These are phyloP conservation scores for Phalanger gymnotis DNA, from an alignment of 2,797 vertebrate genomes.

Conservation along the genomic window DNA sequence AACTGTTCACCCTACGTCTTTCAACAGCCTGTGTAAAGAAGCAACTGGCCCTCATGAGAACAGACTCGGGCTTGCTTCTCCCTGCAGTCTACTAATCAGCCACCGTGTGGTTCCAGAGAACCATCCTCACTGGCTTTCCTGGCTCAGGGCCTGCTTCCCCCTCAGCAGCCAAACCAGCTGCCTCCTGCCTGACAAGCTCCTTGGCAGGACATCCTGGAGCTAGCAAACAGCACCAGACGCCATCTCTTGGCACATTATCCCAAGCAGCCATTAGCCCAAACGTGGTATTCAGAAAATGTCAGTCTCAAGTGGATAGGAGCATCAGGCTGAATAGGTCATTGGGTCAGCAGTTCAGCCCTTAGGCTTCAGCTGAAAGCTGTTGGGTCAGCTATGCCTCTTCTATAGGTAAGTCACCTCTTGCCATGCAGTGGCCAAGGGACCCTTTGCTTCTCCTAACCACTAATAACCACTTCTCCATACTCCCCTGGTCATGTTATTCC, in stretches of 20 bases:
- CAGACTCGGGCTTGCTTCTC: neutral
- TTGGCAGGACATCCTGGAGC: neutral
- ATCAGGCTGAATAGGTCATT: neutral
- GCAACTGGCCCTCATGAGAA: neutral
- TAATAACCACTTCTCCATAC: neutral
- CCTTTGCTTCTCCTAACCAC: too few species aligned
- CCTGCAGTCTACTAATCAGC: conserved; percentile 16
- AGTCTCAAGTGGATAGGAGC: neutral
- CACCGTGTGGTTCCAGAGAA: conserved; percentile 44
- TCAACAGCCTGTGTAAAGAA: neutral
- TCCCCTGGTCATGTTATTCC: neutral
- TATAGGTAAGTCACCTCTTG: neutral
- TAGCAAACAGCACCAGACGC: neutral
- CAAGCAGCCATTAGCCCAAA: neutral
- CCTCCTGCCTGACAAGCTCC: neutral
- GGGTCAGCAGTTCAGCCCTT: neutral
- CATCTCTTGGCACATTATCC: neutral
- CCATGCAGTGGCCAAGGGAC: too few species aligned
- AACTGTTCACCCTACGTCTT: neutral
- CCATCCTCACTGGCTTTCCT: neutral
- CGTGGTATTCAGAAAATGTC: neutral
- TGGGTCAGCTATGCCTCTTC: neutral
- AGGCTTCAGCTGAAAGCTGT: neutral
- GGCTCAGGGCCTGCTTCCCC: neutral
- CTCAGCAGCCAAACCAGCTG: neutral